Conservation (phyloP, 2,888 invertebrate genomes). For the Tortrix viridana region DNA sequence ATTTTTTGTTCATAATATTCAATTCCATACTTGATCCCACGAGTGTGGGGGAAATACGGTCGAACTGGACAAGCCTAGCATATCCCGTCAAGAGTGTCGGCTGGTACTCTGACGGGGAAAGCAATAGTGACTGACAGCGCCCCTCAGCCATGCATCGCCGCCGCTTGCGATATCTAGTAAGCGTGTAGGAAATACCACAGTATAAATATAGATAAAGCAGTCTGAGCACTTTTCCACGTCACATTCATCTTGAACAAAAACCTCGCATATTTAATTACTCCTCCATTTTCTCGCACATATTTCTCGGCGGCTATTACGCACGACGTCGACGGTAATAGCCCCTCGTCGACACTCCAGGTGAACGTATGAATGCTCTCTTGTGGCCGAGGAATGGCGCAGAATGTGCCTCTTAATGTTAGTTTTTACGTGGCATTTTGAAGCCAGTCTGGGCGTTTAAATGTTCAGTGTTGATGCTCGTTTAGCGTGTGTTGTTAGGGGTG, state of each 20-base stretch:
- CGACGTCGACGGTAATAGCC: constrained; percentile 37
- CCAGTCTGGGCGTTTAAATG: background rate
- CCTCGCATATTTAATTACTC: constrained; percentile 30
- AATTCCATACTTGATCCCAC: too few species aligned
- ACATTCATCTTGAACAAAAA: constrained; percentile 25
- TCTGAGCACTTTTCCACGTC: background rate
- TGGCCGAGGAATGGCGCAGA: constrained; percentile 25
- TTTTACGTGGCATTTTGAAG: constrained; percentile 3
- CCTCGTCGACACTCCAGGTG: constrained; percentile 36
- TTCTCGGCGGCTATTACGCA: constrained; percentile 33
- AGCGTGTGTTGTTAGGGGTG: background rate
- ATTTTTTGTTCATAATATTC: too few species aligned
- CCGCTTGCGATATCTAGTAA: too few species aligned
- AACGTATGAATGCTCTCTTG: constrained; percentile 36
- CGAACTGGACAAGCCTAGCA: too few species aligned
- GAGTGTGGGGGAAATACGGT: too few species aligned
- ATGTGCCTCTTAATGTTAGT: constrained; percentile 16
- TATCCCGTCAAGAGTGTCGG: too few species aligned
- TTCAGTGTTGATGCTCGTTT: background rate
- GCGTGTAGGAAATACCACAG: constrained; percentile 11
- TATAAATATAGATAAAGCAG: background rate
- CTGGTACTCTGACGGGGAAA: too few species aligned
- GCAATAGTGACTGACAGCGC: too few species aligned
- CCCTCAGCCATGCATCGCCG: too few species aligned
- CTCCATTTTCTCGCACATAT: constrained; percentile 26